A percentile compares a stretch with the other conserved stretches of the same genome.
Conservation (phyloP, 2,113 vertebrate genomes). For the Regulus satrapa region DNA sequence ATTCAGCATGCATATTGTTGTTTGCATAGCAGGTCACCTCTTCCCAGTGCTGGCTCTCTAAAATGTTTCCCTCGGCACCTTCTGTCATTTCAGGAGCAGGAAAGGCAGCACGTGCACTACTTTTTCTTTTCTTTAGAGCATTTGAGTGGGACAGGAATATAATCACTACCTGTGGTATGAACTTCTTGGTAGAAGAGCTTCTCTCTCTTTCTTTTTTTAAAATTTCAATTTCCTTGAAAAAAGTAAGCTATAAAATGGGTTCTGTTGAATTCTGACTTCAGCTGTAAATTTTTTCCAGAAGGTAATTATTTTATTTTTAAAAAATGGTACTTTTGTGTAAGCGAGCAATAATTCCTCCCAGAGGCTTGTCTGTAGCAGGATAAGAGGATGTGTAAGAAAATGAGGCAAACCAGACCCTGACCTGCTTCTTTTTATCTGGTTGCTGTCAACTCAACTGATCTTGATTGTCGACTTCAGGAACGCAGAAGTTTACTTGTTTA, state of each 20-base stretch:
- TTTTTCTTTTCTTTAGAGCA: neutral
- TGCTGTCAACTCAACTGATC: slow-evolving; percentile 40
- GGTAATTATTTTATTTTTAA: neutral
- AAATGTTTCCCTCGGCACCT: neutral
- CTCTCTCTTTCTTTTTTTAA: neutral
- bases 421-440: slow-evolving; percentile 59
- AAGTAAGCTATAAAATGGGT: neutral
- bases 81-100: neutral
- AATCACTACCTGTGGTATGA: neutral
- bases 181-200: neutral
- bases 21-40: neutral
- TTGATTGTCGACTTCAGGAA: slow-evolving; percentile 33
- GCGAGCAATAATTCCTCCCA: neutral
- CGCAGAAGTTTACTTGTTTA: slow-evolving; percentile 68
- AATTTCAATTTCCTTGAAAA: too few species aligned
- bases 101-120: fast-evolving
- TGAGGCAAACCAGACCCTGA: slow-evolving; percentile 64
- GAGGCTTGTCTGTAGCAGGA: neutral
- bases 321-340: neutral
- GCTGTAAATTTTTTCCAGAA: neutral
- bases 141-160: neutral
- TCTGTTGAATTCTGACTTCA: neutral
- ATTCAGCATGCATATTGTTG: fast-evolving
- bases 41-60: neutral
- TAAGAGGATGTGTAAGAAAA: slow-evolving; percentile 20